Percentiles rank a stretch among this genome's conserved stretches.
These are phyloP conservation scores for Tetanocera ferruginea DNA, from an alignment of 2,888 invertebrate species.

Conservation along the genomic window DNA sequence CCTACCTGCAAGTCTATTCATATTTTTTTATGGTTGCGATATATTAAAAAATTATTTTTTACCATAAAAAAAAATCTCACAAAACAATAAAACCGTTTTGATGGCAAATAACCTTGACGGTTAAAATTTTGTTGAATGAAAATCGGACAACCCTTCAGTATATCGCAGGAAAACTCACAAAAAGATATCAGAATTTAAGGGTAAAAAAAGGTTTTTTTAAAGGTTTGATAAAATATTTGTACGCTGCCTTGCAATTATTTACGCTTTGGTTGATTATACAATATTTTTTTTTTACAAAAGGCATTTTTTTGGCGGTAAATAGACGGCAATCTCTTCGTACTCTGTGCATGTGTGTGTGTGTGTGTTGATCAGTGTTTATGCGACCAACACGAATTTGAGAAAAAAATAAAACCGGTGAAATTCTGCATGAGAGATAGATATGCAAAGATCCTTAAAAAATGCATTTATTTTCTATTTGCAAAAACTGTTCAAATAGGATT, in stretches of 20 bases:
- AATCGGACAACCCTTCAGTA: not conserved
- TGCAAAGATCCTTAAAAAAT: not conserved
- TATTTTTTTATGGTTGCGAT: no score
- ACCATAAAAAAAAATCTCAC: not conserved
- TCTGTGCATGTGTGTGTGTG: no score
- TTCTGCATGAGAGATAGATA: not conserved
- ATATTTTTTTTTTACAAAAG: not conserved
- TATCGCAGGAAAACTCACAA: not conserved
- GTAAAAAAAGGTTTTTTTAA: slow-evolving; percentile 31
- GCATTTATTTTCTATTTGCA: not conserved
- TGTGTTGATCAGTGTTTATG: no score
- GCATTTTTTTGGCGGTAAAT: not conserved
- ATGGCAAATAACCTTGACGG: not conserved
- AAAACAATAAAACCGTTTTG: slow-evolving; percentile 1
- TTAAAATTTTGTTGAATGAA: not conserved
- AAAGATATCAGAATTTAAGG: slow-evolving; percentile 6
- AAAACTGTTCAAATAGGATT: not conserved
- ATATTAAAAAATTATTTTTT: not conserved
- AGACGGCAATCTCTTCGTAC: no score
- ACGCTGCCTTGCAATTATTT: slow-evolving; percentile 30
- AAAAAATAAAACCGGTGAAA: not conserved
- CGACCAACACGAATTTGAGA: not conserved
- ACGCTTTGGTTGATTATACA: slow-evolving; percentile 5
- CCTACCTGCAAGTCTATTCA: no score
- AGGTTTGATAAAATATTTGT: slow-evolving; percentile 37